Evolutionary conservation across 2,113 vertebrate genomes (phyloP), one percentile per base, ranked within the genome.

Genomic region (Monopterus albus): DNA sequence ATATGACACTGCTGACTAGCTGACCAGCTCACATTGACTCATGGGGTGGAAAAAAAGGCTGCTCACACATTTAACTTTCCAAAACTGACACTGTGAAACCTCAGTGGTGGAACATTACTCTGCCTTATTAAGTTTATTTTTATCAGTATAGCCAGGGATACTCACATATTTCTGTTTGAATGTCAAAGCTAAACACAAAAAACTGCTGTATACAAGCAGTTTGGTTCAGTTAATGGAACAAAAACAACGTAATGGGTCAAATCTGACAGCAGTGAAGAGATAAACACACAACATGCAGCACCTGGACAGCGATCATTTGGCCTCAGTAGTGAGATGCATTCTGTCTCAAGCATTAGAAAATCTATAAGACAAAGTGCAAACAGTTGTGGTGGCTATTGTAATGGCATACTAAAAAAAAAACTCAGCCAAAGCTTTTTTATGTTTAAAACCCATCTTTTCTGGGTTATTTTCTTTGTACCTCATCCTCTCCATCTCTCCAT

Each of bases 401-500:
- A n/a, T n/a, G n/a, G n/a, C n/a, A n/a, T n/a, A n/a, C n/a, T n/a
- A n/a, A n/a, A n/a, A n/a, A n/a, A n/a, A n/a, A n/a, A n/a, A n/a
- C n/a, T n/a, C n/a, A n/a, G n/a, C n/a, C n/a, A n/a, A n/a, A n/a
- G n/a, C n/a, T n/a, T n/a, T n/a, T n/a, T n/a, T n/a, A n/a, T n/a
- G n/a, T n/a, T n/a, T n/a, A n/a, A 56, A 55, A 43, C 10, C 15
- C 4, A 28, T 28, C 36, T 56, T 42, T 25, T 21, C 3, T 47
- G 1, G 8, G 45, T 38, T 1, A 28, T 52, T 13, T 46, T 4
- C 29, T 5, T 47, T 2, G 7, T 25, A 35, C 33, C 51, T 7
- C 15, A n/a, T 12, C 17, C n/a, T 23, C 42, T 47, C 25, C 55
- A 26, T 52, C 52, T 38, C 79, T 76, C 88, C 55, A 33, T 68